These are phyloP conservation scores for Ascaphus truei DNA, from an alignment of 2,113 vertebrate species.

Conservation along the genomic window DNA sequence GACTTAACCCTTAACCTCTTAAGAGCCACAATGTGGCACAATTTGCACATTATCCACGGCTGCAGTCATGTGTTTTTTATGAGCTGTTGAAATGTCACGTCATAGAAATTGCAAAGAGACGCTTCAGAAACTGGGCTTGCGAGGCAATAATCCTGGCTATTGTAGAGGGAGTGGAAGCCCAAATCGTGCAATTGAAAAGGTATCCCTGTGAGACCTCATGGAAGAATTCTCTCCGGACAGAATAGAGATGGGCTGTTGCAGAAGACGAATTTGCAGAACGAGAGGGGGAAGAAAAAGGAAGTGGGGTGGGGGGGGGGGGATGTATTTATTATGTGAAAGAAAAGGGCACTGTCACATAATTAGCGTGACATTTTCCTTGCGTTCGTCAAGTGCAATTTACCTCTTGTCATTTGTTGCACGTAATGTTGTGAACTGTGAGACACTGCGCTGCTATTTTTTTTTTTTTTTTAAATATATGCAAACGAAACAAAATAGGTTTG, in stretches of 20 bases:
- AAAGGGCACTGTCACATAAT: conserved; percentile 35
- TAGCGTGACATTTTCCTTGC: conserved; percentile 20
- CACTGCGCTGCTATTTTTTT: conserved; percentile 2
- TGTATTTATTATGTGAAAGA: conserved; percentile 19
- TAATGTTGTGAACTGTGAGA: conserved; percentile 12
- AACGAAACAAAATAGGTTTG: conserved; percentile 1
- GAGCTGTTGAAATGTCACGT: conserved; percentile 13
- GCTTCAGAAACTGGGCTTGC: neutral
- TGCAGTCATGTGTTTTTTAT: conserved; percentile 23
- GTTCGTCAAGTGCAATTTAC: conserved; percentile 33
- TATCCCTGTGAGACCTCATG: conserved; percentile 1
- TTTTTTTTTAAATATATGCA: conserved; percentile 9
- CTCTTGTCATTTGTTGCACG: conserved; percentile 21
- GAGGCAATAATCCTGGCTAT: neutral
- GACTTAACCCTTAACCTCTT: conserved; percentile 37
- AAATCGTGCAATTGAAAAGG: neutral
- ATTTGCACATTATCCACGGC: conserved; percentile 32
- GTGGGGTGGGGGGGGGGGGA: neutral
- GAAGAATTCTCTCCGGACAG: conserved; percentile 6
- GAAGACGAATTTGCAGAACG: conserved; percentile 25
- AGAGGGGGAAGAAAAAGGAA: conserved; percentile 9
- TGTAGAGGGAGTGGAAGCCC: neutral
- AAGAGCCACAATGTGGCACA: conserved; percentile 28
- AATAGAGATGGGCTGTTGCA: conserved; percentile 24
- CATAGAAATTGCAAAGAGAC: neutral